Evolutionary conservation across 2,113 vertebrate species (phyloP), one percentile per base, ranked within the genome.

Genomic region (Eurystomus gularis): DNA sequence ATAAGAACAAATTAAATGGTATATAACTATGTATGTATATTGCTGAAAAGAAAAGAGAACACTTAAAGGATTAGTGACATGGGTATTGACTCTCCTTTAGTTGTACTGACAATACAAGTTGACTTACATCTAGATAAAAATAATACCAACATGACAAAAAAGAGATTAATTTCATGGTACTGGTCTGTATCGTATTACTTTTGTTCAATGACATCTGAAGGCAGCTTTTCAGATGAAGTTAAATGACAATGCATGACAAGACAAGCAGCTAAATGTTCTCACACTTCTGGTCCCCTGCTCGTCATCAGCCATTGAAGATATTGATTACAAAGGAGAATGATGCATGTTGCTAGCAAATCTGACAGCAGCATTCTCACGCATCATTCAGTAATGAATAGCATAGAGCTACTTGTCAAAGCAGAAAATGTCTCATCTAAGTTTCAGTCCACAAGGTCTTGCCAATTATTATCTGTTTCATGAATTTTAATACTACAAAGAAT

Each of bases 251-350:
- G 33, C 37, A 40, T 61, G 44, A 44, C 65, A 96, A 96, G 94
- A 87, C 66, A 97, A 93, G 64, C 48, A 93, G 51, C 72, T 94
- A 97, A 97, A 96, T 86, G n/a, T 86, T 79, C 48, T 95, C 33
- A 24, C 8, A 16, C 85, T 91, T 94, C 46, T 95, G 42, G 68
- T 84, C 81, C 51, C 61, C 86, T 94, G 85, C 42, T 82, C 91
- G 84, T 92, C 81, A 61, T 88, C 82, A 82, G 77, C 81, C 82
- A 92, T 25, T 96, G 93, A 91, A 95, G 57, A 73, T 97, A 97
- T 93, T 96, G 96, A 98, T 93, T 97, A 73, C 29, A 96, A 92
- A 81, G 46, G 51, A 96, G 90, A 97, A 90, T 89, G 96, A 96
- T 93, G 37, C 65, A 85, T 73, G 92, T 93, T 95, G 35, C 78